Base-by-base conservation (phyloP, 1,140 invertebrate genomes). In the Goniozus legneri region DNA sequence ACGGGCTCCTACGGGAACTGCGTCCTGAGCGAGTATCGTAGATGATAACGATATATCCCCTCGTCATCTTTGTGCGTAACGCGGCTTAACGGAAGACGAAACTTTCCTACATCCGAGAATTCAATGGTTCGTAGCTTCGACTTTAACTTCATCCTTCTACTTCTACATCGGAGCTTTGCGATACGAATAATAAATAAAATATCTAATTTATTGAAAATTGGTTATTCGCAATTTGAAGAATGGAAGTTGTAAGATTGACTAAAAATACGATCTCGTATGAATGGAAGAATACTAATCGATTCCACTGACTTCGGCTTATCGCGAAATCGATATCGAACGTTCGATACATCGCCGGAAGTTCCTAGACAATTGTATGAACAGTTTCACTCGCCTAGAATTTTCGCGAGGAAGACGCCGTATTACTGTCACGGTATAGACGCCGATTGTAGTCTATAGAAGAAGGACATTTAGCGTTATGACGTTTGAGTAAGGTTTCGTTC, bases 401-500 rank as follows among this genome's bases (percentile, higher is more conserved):
- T 24, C 38, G 43, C 32, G 13, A 33, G n/a, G n/a, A n/a, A n/a
- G n/a, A n/a, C n/a, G n/a, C n/a, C n/a, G 39, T 36, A 48, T 46
- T 55, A 53, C 56, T 47, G 8, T 22, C 13, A 10, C 10, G 10
- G 34, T 13, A 40, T 36, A 6, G 8, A n/a, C 19, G 30, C 35
- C 35, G 16, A 38, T 15, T 40, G 38, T 30, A 33, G 34, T 31
- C 44, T 48, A 44, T 30, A 30, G 32, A 50, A 35, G 44, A 8
- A 24, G 49, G 35, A 50, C 45, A 52, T 51, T 52, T 57, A 61
- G 47, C 50, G 56, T 64, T 56, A 59, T 64, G 19, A 47, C 46
- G 53, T 49, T 70, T 70, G 70, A 70, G 65, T 64, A 59, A 62
- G 66, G 64, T 55, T 60, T 64, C 62, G 64, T 56, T 61, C 54